phyloP scores from a whole-genome alignment of 2,888 invertebrate species.

The Ennomos quercinarius region DNA sequence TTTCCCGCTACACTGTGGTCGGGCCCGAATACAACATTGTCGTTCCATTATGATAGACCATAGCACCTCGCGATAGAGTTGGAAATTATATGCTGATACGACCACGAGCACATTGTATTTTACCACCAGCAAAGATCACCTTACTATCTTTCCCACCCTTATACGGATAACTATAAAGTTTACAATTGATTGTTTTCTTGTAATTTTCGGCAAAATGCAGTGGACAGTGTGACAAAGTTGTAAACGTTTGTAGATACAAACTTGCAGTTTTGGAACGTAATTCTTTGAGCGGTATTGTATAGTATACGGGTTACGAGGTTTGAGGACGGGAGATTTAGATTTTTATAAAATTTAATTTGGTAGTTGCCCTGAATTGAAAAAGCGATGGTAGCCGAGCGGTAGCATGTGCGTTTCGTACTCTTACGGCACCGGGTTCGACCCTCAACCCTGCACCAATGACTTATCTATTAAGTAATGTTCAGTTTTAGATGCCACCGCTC shows the following conservation, averaged over 20 bases:
- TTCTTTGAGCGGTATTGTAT: constrained; percentile 56
- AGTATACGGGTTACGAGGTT: constrained; percentile 52
- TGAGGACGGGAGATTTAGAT: constrained; percentile 35
- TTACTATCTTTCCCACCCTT: constrained; percentile 28
- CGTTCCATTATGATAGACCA: constrained; percentile 36
- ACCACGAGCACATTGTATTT: constrained; percentile 46
- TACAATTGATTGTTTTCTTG: constrained; percentile 35
- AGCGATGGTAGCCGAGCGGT: too few relatives aligned
- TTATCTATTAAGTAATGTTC: too few relatives aligned
- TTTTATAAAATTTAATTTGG: constrained; percentile 20
- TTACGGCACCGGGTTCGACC: too few relatives aligned
- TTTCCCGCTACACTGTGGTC: constrained; percentile 10
- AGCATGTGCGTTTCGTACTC: too few relatives aligned
- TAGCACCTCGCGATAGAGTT: constrained; percentile 42
- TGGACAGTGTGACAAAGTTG: constrained; percentile 60
- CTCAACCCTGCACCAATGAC: too few relatives aligned
- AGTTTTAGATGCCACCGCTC: too few relatives aligned
- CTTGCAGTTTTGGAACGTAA: constrained; percentile 60
- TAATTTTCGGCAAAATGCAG: constrained; percentile 54
- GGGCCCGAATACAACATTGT: constrained; percentile 43
- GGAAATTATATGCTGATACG: constrained; percentile 44
- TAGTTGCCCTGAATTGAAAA: background rate
- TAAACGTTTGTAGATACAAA: constrained; percentile 61
- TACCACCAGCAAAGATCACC: constrained; percentile 28
- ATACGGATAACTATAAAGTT: constrained; percentile 35